phyloP scores from a whole-genome alignment of 2,888 invertebrate genomes.

The Pyrocoelia pectoralis region DNA sequence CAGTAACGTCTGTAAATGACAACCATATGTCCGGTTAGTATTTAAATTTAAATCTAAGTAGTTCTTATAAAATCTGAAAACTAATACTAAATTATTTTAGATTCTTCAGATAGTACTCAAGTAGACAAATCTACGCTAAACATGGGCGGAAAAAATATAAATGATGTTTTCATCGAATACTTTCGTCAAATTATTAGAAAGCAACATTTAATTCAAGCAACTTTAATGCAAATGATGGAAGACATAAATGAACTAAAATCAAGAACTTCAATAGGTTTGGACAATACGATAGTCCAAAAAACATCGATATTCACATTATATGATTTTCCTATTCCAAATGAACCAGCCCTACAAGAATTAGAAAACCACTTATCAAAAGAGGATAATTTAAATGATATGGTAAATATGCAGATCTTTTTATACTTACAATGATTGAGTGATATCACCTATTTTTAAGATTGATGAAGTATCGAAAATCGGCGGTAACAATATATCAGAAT shows the following conservation, averaged over 20 bases:
- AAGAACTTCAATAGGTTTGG: neutral
- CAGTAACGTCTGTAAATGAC: neutral
- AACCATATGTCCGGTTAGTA: neutral
- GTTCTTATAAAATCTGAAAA: no score
- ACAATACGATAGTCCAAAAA: neutral
- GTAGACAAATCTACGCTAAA: no score
- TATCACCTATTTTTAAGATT: neutral
- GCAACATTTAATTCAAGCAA: constrained; percentile 1
- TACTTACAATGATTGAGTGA: neutral
- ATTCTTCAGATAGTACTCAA: no score
- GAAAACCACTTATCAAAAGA: neutral
- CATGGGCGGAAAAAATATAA: no score
- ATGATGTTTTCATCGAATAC: neutral
- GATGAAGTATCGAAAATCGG: neutral
- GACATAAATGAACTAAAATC: neutral
- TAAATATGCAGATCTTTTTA: neutral
- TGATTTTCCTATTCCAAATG: neutral
- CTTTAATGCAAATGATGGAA: neutral
- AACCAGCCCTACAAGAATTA: neutral
- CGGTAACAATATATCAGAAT: neutral
- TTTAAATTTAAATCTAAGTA: neutral
- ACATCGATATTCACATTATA: neutral
- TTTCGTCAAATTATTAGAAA: neutral
- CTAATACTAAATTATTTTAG: no score
- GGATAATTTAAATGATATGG: neutral